Evolutionary conservation across 2,797 vertebrate species (phyloP).

Genomic region (Lateolabrax maculatus): DNA sequence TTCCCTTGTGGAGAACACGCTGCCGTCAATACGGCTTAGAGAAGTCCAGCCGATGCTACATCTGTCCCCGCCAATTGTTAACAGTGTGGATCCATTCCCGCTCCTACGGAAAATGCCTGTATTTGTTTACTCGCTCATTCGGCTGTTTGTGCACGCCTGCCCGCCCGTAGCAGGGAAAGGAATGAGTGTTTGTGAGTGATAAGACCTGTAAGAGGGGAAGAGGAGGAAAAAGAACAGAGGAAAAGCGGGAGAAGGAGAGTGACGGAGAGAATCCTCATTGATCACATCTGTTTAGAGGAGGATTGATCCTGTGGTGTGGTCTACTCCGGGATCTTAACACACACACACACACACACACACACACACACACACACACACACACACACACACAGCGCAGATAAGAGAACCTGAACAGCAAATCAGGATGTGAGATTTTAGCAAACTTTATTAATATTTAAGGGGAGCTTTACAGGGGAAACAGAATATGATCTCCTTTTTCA

Average conservation of each 20-base stretch:
- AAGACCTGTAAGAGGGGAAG: conserved; percentile 70
- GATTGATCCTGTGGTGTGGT: conserved; percentile 64
- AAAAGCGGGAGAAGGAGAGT: conserved; percentile 44
- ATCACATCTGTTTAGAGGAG: conserved; percentile 67
- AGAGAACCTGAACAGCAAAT: conserved; percentile 44
- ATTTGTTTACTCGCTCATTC: conserved; percentile 65
- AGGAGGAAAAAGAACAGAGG: conserved; percentile 50
- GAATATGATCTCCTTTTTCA: conserved; percentile 39
- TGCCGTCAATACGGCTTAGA: conserved; percentile 69
- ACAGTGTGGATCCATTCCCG: conserved; percentile 64
- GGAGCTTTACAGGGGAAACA: conserved; percentile 35
- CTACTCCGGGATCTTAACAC: conserved; percentile 33
- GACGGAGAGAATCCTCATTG: conserved; percentile 65
- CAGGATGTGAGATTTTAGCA: conserved; percentile 32
- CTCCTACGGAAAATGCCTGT: conserved; percentile 37
- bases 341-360: conserved; percentile 7
- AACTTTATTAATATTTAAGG: conserved; percentile 59
- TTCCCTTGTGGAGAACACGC: conserved; percentile 43
- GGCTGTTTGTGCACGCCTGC: conserved; percentile 57
- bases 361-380: conserved; percentile 21
- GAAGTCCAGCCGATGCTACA: conserved; percentile 62
- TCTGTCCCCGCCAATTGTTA: conserved; percentile 66
- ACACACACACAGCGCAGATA: conserved; percentile 39
- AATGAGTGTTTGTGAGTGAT: conserved; percentile 76
- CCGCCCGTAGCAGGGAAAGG: conserved; percentile 56